Base-by-base conservation (phyloP, 2,888 invertebrate genomes). In the Cremastinae sp. region DNA sequence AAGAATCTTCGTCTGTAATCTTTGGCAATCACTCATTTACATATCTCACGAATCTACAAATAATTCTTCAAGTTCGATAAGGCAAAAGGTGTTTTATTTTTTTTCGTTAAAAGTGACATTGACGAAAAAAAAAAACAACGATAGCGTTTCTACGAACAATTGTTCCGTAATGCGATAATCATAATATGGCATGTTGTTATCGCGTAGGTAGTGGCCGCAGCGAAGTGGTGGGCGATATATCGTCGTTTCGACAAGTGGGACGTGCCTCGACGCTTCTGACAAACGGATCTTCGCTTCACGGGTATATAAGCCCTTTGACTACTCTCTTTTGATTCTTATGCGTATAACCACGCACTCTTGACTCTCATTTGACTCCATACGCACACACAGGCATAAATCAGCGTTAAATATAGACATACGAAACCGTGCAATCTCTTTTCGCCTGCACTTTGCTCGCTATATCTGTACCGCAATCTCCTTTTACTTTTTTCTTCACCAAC, bases 221-320 rank as follows among this genome's bases (percentile, higher is more conserved):
- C 55, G 49, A 59, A 49, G 55, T 14, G 56, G 71, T 75, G 71
- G 71, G 71, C 71, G 71, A 71, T 61, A 49, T 62, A 61, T 68
- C 61, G 61, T 62, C 55, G 55, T 61, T 74, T 68, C 51, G 75
- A 62, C 75, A 62, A 75, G 75, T 72, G 75, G 69, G 66, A 72
- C 71, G 65, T 59, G 59, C 65, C 55, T 59, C 75, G 62, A 56
- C 61, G 56, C 61, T 62, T 61, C 66, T 71, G 71, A 75, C 71
- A 71, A 75, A 61, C 75, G 75, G 66, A 75, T 66, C 61, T 66
- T 59, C 65, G 66, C 75, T 65, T 71, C 71, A 56, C 75, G 75
- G 75, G 58, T 75, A 75, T 58, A 28, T 69, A 74, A 69, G 69
- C 69, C 62, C 70, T 47, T 61, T 69, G 28, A 49, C 49, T 20